Evolutionary conservation across 1,140 invertebrate species (phyloP).

Genomic region (Babylonia areolata): DNA sequence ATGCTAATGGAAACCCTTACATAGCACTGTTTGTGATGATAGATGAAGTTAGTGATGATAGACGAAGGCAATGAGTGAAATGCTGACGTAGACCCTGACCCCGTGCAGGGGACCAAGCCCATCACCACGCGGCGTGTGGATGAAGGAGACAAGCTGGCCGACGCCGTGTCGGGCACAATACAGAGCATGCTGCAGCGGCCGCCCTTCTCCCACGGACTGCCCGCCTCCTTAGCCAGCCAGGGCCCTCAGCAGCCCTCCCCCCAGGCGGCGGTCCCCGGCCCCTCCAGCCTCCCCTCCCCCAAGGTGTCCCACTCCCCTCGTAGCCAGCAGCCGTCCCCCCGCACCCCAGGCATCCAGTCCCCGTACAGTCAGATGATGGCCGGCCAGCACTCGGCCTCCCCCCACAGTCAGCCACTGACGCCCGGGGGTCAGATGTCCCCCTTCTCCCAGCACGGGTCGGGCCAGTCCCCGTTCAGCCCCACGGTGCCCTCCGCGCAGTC

Average conservation of each 20-base stretch:
- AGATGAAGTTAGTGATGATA: too few species aligned
- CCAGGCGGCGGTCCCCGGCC: slow-evolving; percentile 32
- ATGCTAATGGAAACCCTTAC: too few species aligned
- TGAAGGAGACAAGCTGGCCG: slow-evolving; percentile 26
- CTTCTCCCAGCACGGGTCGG: slow-evolving; percentile 62
- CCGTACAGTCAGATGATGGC: slow-evolving; percentile 55
- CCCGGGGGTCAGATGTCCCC: slow-evolving; percentile 61
- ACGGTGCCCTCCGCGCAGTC: slow-evolving; percentile 53
- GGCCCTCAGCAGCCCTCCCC: slow-evolving; percentile 48
- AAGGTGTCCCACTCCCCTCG: slow-evolving; percentile 64
- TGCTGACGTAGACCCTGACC: too few species aligned
- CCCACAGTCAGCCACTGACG: slow-evolving; percentile 52
- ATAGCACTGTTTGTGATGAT: too few species aligned
- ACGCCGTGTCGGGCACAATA: slow-evolving; percentile 7
- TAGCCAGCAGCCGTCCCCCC: slow-evolving; percentile 65
- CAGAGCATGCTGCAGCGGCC: slow-evolving; percentile 51
- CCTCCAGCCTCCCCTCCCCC: slow-evolving; percentile 57
- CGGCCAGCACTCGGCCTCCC: slow-evolving; percentile 45
- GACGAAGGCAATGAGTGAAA: too few species aligned
- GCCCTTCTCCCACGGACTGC: too few species aligned
- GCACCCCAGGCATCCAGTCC: slow-evolving; percentile 65
- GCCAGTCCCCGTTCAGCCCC: slow-evolving; percentile 58
- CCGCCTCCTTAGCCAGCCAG: slow-evolving; percentile 46
- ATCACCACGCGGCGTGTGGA: slow-evolving; percentile 49
- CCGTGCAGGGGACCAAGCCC: slow-evolving; percentile 28